Evolutionary conservation across 2,113 vertebrate species (phyloP).

Genomic region (Channa maculata): DNA sequence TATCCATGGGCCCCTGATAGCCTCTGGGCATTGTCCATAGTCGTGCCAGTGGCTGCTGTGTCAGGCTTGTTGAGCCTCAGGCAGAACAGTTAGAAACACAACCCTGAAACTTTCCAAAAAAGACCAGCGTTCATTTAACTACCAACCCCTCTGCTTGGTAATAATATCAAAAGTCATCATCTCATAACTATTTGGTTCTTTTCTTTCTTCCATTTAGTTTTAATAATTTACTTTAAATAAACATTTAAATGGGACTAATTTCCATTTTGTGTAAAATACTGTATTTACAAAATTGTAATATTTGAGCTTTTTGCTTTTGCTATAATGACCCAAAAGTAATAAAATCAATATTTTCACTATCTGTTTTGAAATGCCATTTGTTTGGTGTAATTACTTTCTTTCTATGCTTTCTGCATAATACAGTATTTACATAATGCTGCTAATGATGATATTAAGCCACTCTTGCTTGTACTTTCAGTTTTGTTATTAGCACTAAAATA

Average conservation of each 20-base stretch:
- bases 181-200: not conserved
- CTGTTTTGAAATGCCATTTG: constrained; percentile 37
- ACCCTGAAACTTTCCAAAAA: not conserved
- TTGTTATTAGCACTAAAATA: constrained; percentile 60
- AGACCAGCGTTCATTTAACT: not conserved
- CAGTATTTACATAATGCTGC: constrained; percentile 71
- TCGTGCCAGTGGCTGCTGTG: no score
- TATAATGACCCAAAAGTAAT: constrained; percentile 55
- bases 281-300: constrained; percentile 37
- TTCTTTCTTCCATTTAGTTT: constrained; percentile 2
- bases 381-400: constrained; percentile 72
- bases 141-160: not conserved
- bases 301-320: constrained; percentile 41
- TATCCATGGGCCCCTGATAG: no score
- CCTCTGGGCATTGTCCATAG: no score
- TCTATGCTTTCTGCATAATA: constrained; percentile 70
- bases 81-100: not conserved
- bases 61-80: not conserved
- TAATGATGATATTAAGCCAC: constrained; percentile 66
- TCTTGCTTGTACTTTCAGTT: constrained; percentile 51
- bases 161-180: not conserved
- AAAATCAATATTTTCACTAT: constrained; percentile 42
- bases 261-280: constrained; percentile 13
- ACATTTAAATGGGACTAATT: constrained; percentile 11
- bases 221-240: constrained; percentile 12